Evolutionary conservation across 2,888 invertebrate species (phyloP), one percentile per base, ranked within the genome.

Genomic region (Teinopalpus imperialis): DNA sequence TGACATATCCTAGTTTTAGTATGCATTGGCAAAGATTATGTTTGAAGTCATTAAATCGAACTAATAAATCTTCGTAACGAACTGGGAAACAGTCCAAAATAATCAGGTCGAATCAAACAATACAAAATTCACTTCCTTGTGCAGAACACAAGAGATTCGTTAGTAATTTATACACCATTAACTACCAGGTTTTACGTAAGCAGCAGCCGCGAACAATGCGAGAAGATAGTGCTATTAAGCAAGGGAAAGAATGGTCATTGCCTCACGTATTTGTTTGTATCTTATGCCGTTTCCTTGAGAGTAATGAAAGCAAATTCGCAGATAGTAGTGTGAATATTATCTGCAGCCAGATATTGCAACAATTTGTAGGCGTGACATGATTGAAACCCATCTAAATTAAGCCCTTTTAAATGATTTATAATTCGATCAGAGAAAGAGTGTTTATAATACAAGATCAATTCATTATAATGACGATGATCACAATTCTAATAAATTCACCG

Each of bases 201-300:
- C 57, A 50, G 49, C 61, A 57, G 52, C 57, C 54, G 63, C 62
- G 63, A 81, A 87, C 87, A 87, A 87, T 85, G 77, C 64, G 66
- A 72, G 67, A 74, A 75, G 82, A 82, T 82, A 81, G 79, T 69
- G 66, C 71, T 69, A 74, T 81, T 78, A 74, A 65, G 73, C 61
- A 69, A 69, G 73, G 65, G 74, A 69, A 81, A 81, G 75, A 83
- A 81, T 77, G 73, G 78, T 74, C 74, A 78, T 86, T 85, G 81
- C 86, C 59, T 80, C 76, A 85, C 66, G 66, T 78, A 77, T 79
- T 78, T 77, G 74, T 79, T 80, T 69, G 66, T 58, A 57, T 66
- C 61, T 67, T 59, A 61, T 63, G 60, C 59, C 59, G 63, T 68
- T 80, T 80, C 72, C 71, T 76, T 75, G 74, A 66, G 70, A 74